Evolutionary conservation across 2,888 invertebrate genomes (phyloP).

Genomic region (Exocentrus adspersus): DNA sequence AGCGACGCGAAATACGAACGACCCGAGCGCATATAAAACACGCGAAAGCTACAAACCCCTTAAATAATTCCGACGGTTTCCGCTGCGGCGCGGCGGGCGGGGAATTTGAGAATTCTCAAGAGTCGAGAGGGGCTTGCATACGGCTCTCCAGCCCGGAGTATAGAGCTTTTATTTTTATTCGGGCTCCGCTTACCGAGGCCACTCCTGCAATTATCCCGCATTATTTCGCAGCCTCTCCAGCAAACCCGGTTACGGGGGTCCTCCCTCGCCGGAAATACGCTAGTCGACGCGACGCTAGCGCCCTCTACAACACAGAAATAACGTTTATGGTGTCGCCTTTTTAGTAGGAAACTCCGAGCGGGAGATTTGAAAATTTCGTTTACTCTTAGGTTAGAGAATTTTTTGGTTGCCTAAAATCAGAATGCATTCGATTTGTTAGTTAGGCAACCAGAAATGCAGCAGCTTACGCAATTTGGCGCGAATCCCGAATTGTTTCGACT

Average conservation of each 20-base stretch:
- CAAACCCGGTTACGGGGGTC: slow-evolving; percentile 5
- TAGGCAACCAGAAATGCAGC: too few relatives aligned
- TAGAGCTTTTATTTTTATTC: slow-evolving; percentile 43
- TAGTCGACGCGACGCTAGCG: too few relatives aligned
- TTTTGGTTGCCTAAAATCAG: too few relatives aligned
- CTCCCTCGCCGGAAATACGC: too few relatives aligned
- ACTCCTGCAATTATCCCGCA: slow-evolving; percentile 42
- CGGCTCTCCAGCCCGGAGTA: slow-evolving; percentile 35
- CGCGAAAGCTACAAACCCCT: background rate
- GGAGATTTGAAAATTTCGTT: too few relatives aligned
- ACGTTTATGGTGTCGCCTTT: too few relatives aligned
- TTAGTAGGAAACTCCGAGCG: too few relatives aligned
- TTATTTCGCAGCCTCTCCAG: slow-evolving; percentile 29
- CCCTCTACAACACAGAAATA: too few relatives aligned
- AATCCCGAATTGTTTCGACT: too few relatives aligned
- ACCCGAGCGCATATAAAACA: background rate
- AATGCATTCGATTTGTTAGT: too few relatives aligned
- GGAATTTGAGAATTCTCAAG: slow-evolving; percentile 30
- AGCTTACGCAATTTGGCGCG: too few relatives aligned
- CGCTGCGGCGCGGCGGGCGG: background rate
- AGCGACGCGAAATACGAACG: background rate
- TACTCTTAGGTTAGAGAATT: too few relatives aligned
- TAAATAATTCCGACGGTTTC: background rate
- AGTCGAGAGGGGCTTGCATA: slow-evolving; percentile 32
- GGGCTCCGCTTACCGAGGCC: slow-evolving; percentile 38